phyloP scores from a whole-genome alignment of 2,888 invertebrate genomes.

The Drosophila heteroneura region DNA sequence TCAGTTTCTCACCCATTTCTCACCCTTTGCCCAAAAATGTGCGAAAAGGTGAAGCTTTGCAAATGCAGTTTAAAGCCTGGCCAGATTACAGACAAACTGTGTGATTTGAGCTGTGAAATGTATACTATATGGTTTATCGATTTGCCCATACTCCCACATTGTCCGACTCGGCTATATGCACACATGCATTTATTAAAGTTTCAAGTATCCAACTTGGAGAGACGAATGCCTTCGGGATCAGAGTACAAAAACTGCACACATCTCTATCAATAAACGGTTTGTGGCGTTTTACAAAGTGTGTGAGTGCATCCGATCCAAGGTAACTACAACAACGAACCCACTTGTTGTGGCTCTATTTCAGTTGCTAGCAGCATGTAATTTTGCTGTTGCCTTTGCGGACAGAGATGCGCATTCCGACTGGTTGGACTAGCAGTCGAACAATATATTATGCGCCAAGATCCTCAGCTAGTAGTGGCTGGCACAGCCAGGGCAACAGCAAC shows the following conservation, averaged over 20 bases:
- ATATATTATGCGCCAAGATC: conserved; percentile 75
- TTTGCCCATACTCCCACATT: background rate
- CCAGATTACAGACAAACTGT: background rate
- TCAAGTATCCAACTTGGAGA: background rate
- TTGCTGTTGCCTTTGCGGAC: background rate
- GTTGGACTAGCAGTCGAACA: conserved; percentile 41
- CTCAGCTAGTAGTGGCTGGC: conserved; percentile 31
- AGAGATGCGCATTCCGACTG: background rate
- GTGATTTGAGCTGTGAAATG: background rate
- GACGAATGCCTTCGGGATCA: background rate
- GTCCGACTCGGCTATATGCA: background rate
- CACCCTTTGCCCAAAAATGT: background rate
- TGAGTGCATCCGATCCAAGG: conserved; percentile 14
- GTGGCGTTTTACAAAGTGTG: background rate
- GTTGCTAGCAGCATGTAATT: conserved; percentile 5
- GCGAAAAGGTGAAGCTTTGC: background rate
- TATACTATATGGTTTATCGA: background rate
- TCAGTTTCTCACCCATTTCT: background rate
- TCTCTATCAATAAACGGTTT: conserved; percentile 7
- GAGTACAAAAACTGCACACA: conserved; percentile 3
- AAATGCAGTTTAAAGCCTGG: background rate
- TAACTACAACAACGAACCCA: conserved; percentile 7
- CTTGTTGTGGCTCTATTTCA: conserved; percentile 22
- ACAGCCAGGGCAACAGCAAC: conserved; percentile 5
- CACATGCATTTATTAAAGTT: conserved; percentile 6